Percentiles rank a stretch among this genome's conserved stretches.
phyloP scores from a whole-genome alignment of 2,797 vertebrate species.

The Rhynchotus rufescens region DNA sequence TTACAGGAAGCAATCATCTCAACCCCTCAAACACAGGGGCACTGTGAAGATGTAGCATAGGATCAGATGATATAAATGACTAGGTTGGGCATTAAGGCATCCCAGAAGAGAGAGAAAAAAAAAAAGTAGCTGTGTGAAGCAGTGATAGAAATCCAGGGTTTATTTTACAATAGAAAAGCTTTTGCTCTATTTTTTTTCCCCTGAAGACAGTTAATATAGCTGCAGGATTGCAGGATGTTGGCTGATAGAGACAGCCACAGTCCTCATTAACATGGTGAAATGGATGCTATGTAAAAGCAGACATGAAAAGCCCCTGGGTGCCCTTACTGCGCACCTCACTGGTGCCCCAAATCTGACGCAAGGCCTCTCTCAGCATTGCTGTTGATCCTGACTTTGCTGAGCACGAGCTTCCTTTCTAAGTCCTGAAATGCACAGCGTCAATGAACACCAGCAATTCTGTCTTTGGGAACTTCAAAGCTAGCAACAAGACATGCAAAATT shows the following conservation, averaged over 20 bases:
- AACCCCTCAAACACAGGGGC: not conserved
- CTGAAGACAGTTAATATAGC: not conserved
- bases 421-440: rapidly evolving
- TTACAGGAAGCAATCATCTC: not conserved
- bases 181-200: not conserved
- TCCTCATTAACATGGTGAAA: not conserved
- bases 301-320: not conserved
- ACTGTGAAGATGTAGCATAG: no score
- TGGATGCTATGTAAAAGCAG: not conserved
- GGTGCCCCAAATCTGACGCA: rapidly evolving
- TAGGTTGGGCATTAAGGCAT: not conserved
- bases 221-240: not conserved
- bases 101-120: not conserved
- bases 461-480: not conserved
- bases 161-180: not conserved
- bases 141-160: not conserved
- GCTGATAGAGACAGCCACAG: not conserved
- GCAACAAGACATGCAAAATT: not conserved
- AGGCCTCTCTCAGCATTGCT: rapidly evolving
- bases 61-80: not conserved
- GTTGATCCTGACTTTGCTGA: not conserved
- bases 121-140: not conserved
- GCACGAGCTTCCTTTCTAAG: not conserved
- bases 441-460: not conserved
- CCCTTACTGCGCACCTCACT: not conserved